Conservation (phyloP, 2,797 vertebrate species). For the Dicrostonyx torquatus region DNA sequence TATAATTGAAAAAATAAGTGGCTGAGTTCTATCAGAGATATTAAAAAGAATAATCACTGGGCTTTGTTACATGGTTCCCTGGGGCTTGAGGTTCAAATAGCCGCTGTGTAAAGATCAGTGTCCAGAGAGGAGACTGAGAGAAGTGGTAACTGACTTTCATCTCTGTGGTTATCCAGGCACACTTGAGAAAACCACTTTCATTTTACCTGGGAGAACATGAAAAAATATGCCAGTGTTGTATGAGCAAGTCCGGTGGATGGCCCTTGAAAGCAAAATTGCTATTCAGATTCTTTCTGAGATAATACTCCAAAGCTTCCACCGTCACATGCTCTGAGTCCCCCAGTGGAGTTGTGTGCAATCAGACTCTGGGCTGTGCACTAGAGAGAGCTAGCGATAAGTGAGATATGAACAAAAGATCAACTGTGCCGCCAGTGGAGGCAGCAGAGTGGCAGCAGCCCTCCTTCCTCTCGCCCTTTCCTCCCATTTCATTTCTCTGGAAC, state of each 20-base stretch:
- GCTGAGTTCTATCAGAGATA: conserved; percentile 21
- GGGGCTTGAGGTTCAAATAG: neutral
- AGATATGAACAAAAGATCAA: neutral
- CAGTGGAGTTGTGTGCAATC: neutral
- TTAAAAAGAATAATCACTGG: conserved; percentile 30
- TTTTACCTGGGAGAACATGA: conserved; percentile 63
- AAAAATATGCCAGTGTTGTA: conserved; percentile 40
- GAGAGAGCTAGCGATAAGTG: neutral
- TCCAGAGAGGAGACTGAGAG: neutral
- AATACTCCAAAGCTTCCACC: neutral
- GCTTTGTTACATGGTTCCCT: conserved; percentile 53
- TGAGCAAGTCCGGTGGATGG: neutral
- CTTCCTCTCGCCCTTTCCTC: neutral
- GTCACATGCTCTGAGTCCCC: neutral
- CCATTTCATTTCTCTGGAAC: neutral
- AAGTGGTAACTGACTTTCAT: conserved; percentile 21
- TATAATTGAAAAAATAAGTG: conserved; percentile 34
- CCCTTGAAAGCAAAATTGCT: conserved; percentile 47
- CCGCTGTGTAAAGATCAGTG: conserved; percentile 4
- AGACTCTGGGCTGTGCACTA: neutral
- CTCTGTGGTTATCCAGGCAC: conserved; percentile 43
- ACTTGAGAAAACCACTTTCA: conserved; percentile 66
- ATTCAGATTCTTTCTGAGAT: neutral
- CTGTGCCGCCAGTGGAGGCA: neutral
- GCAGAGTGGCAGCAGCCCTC: neutral